Percentiles rank a stretch among this genome's conserved stretches.
Conservation (phyloP, 2,113 vertebrate genomes). For the Cynoglossus semilaevis region DNA sequence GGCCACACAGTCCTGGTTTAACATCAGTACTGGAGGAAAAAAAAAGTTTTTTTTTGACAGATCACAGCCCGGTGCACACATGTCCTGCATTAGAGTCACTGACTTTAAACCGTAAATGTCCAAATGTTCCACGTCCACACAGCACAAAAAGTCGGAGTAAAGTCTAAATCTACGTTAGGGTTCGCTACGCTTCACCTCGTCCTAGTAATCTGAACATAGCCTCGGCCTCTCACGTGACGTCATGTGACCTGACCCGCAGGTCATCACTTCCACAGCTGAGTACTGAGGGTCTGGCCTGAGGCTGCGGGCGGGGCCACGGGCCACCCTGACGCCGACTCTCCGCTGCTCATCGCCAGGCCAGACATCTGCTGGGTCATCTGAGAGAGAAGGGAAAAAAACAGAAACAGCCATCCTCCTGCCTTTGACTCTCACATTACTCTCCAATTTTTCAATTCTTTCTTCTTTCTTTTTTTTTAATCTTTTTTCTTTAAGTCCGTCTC, state of each 20-base stretch:
- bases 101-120: no score
- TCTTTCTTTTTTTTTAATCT: background rate
- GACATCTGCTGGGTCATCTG: conserved; percentile 97
- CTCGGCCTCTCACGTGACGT: no score
- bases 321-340: conserved; percentile 79
- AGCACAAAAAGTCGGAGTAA: no score
- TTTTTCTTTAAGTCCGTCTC: conserved; percentile 12
- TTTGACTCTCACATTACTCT: conserved; percentile 6
- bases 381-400: conserved; percentile 25
- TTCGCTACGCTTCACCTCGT: conserved; percentile 5
- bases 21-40: no score
- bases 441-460: no score
- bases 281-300: conserved; percentile 96
- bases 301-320: conserved; percentile 68
- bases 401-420: background rate
- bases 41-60: no score
- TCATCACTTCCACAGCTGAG: conserved; percentile 94
- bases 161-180: no score
- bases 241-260: conserved; percentile 2
- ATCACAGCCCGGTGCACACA: no score
- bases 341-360: conserved; percentile 80
- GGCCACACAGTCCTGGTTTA: no score
- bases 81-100: no score
- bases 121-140: no score
- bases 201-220: no score